These are phyloP conservation scores for Sturnus vulgaris DNA, from an alignment of 2,113 vertebrate genomes.

Conservation along the genomic window DNA sequence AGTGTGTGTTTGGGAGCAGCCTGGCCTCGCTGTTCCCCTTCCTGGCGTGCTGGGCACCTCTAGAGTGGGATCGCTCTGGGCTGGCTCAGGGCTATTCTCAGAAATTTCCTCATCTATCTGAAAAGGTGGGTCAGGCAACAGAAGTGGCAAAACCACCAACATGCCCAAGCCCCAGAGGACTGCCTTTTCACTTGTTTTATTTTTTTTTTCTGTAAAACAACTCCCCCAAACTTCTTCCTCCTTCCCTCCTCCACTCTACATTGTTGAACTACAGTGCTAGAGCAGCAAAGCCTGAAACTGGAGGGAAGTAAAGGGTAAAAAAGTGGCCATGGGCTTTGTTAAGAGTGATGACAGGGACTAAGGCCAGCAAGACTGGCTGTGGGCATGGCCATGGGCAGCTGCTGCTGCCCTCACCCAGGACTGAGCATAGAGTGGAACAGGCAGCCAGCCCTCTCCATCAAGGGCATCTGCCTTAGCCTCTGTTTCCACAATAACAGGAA, in stretches of 20 bases:
- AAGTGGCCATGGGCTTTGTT: not conserved
- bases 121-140: constrained; percentile 37
- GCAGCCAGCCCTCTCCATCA: not conserved
- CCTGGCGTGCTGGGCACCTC: accelerated
- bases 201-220: not conserved
- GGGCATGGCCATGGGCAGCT: not conserved
- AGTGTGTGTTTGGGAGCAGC: not conserved
- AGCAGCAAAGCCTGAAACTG: not conserved
- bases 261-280: not conserved
- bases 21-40: not conserved
- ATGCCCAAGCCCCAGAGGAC: not conserved
- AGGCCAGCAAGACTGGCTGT: not conserved
- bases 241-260: not conserved
- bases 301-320: not conserved
- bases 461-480: not conserved
- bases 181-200: not conserved
- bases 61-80: accelerated
- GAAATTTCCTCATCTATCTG: constrained; percentile 3
- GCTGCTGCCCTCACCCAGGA: not conserved
- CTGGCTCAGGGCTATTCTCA: not conserved
- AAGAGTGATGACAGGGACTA: not conserved
- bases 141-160: not conserved
- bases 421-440: not conserved
- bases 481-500: constrained; percentile 4
- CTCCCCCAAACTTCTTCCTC: not conserved